A percentile compares a stretch with the other conserved stretches of the same genome.
These are phyloP conservation scores for Clepsis dumicolana DNA, from an alignment of 2,888 invertebrate species.

Conservation along the genomic window DNA sequence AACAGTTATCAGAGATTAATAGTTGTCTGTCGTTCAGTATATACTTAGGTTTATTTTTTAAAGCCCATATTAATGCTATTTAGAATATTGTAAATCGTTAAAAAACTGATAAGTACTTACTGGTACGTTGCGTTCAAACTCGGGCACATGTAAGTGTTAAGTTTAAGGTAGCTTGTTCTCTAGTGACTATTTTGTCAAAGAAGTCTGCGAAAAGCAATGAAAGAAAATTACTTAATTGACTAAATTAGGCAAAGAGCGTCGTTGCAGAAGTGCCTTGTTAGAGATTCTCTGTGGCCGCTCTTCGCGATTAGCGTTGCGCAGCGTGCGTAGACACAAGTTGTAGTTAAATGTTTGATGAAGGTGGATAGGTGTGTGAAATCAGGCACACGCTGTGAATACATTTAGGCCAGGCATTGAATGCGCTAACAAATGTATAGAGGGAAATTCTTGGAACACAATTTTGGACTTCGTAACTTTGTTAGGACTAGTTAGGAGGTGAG, in stretches of 20 bases:
- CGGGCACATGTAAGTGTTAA: not conserved
- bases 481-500: no score
- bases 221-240: not conserved
- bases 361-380: not conserved
- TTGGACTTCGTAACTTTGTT: no score
- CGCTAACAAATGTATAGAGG: no score
- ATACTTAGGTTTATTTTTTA: not conserved
- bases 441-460: no score
- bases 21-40: not conserved
- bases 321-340: slow-evolving; percentile 1
- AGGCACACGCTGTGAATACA: not conserved
- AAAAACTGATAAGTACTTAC: not conserved
- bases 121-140: not conserved
- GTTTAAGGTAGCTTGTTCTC: not conserved
- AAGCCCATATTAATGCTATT: not conserved
- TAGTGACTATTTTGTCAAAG: not conserved
- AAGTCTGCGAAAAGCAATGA: not conserved
- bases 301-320: not conserved
- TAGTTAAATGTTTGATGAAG: slow-evolving; percentile 5
- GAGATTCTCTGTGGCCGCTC: not conserved
- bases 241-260: not conserved
- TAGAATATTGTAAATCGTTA: not conserved
- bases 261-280: not conserved
- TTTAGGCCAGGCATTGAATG: no score
- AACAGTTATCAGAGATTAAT: not conserved